phyloP scores from a whole-genome alignment of 2,113 vertebrate genomes.

The Rousettus leschenaultii region DNA sequence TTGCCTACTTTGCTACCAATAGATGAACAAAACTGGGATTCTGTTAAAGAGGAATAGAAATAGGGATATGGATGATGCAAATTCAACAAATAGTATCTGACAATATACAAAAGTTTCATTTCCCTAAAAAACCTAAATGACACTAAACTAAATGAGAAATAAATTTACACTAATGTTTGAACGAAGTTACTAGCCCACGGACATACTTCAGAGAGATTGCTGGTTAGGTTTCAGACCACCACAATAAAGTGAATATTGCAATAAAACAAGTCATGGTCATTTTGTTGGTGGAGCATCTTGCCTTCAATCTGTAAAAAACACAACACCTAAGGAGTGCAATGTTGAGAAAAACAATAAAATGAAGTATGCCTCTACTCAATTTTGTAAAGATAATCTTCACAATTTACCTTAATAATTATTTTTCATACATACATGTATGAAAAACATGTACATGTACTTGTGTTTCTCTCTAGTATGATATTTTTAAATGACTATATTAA shows the following conservation, averaged over 20 bases:
- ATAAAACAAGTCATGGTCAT: background rate
- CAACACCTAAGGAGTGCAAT: background rate
- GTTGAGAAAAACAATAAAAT: background rate
- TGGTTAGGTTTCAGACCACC: background rate
- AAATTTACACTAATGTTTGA: background rate
- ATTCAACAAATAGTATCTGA: background rate
- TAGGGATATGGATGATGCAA: background rate
- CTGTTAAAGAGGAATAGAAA: background rate
- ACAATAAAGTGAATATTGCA: background rate
- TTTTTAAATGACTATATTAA: background rate
- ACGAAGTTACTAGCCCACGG: background rate
- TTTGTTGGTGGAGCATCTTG: background rate
- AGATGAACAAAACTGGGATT: background rate
- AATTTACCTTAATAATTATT: background rate
- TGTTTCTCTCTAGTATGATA: background rate
- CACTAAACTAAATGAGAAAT: background rate
- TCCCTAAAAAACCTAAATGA: background rate
- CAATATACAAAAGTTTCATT: background rate
- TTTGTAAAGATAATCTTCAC: background rate
- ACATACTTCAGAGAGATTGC: background rate
- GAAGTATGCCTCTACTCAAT: background rate
- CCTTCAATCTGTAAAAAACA: background rate
- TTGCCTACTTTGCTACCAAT: background rate
- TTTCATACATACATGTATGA: background rate
- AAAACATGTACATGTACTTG: background rate